Evolutionary conservation across 2,888 invertebrate genomes (phyloP), one percentile per base, ranked within the genome.

Genomic region (Eupithecia subumbrata): DNA sequence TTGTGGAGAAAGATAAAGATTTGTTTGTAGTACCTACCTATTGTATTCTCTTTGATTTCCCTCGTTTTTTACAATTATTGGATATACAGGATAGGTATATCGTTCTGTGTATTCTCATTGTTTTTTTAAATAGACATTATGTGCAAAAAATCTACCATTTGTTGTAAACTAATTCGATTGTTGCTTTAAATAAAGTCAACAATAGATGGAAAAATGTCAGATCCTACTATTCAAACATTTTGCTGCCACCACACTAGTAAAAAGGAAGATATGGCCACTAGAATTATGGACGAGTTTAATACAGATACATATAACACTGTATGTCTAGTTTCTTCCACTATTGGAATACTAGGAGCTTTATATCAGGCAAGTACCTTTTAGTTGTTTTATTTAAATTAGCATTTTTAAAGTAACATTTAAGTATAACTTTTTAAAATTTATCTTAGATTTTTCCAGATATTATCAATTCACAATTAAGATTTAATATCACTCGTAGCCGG

Each of bases 191-290:
- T 16, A 45, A 5, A 48, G 18, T 18, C 48, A 48, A 48, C n/a
- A n/a, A 22, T 56, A 22, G 60, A 60, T 56, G 22, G 12, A 71
- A 81, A 79, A 56, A 87, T 87, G 97, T 97, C 97, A 52, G 97
- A 97, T 91, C 97, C 98, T 73, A 97, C 97, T 63, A 97, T 97
- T 84, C 97, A 98, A 95, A 97, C 97, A 18, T 97, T 97, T 88
- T 97, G 97, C 89, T 98, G 98, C 86, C 97, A 97, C 86, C 96
- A 96, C 82, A 95, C 96, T 72, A 96, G 95, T 22, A 96, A 96
- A 84, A 95, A 95, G 76, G 95, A 96, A 78, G 96, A 96, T 84
- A 95, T 96, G 86, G 96, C 96, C 37, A 92, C 96, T 12, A 93
- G 94, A 84, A 95, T 97, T 76, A 96, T 97, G 96, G 92, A 95